A percentile compares a stretch with the other conserved stretches of the same genome.
phyloP scores from a whole-genome alignment of 2,113 vertebrate species.

The Halcyon malimbica region DNA sequence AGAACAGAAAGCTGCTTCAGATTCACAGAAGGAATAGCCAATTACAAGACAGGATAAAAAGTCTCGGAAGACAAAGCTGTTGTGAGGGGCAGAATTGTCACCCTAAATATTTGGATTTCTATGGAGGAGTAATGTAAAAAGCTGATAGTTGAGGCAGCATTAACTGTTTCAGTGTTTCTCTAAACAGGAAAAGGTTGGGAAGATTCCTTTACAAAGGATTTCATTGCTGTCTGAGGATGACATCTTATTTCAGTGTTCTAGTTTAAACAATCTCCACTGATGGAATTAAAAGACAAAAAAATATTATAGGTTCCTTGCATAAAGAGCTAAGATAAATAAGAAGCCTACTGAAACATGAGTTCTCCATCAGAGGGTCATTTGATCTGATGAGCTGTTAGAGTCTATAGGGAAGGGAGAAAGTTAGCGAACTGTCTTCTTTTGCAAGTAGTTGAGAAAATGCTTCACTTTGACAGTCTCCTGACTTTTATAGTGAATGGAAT shows the following conservation, averaged over 20 bases:
- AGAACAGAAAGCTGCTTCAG: neutral
- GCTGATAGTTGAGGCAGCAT: neutral
- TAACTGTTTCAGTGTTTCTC: neutral
- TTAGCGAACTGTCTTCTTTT: neutral
- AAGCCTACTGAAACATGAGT: neutral
- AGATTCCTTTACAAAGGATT: neutral
- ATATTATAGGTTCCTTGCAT: accelerated
- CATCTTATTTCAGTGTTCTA: neutral
- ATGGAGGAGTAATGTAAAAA: neutral
- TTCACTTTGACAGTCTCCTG: neutral
- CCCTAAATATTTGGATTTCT: neutral
- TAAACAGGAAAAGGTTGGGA: neutral
- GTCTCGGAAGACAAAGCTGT: neutral
- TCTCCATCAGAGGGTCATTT: neutral
- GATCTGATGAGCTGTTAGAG: neutral
- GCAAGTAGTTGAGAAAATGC: neutral
- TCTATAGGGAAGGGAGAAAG: neutral
- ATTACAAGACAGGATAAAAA: neutral
- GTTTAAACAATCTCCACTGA: neutral
- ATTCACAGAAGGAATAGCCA: neutral
- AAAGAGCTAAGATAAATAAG: neutral
- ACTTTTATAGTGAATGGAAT: neutral
- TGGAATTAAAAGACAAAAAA: neutral
- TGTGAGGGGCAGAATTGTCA: neutral
- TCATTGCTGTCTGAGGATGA: neutral